Evolutionary conservation across 1,140 invertebrate species (phyloP), one percentile per base, ranked within the genome.

Genomic region (Microplitis mediator): DNA sequence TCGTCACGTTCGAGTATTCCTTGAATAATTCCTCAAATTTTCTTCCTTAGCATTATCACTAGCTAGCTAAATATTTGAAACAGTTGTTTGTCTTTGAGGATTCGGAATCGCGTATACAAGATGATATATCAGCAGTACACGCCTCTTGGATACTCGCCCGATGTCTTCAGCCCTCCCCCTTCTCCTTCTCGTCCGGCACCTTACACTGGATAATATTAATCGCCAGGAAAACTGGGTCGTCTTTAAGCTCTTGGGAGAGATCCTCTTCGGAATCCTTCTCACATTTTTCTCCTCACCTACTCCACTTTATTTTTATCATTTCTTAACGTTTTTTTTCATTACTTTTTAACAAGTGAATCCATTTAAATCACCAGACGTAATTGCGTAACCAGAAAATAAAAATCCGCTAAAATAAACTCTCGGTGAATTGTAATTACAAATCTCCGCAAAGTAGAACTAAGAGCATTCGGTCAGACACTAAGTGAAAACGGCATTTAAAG

Each of bases 201-300:
- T n/a, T 54, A 34, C 8, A 16, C 6, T 9, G 31, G 32, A 63
- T 56, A 35, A 14, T 56, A 67, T 54, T 67, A 67, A 67, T 67
- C 65, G 13, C 13, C 3, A 56, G 2, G 9, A 67, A 66, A 67
- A 67, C 50, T 67, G 5, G 65, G 50, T 67, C 65, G 16, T 56
- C 31, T 67, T 32, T 51, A 14, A 50, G 39, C 14, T 51, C 9
- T 39, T n/a, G 39, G 6, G 16, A 65, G n/a, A 50, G 2, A 54
- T 31, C 11, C 58, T 13, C 13, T 14, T 65, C 2, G 13, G 3
- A 23, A 50, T 65, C 14, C 36, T 5, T 35, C 16, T 36, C 51
- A 32, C 31, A 13, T 54, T 34, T 67, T 54, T 35, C 36, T 51
- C 34, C 56, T 35, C 23, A 31, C 6, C 16, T 16, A 11, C 34